These are phyloP conservation scores for Wiebesia pumilae DNA, from an alignment of 1,140 invertebrate species.

Conservation along the genomic window DNA sequence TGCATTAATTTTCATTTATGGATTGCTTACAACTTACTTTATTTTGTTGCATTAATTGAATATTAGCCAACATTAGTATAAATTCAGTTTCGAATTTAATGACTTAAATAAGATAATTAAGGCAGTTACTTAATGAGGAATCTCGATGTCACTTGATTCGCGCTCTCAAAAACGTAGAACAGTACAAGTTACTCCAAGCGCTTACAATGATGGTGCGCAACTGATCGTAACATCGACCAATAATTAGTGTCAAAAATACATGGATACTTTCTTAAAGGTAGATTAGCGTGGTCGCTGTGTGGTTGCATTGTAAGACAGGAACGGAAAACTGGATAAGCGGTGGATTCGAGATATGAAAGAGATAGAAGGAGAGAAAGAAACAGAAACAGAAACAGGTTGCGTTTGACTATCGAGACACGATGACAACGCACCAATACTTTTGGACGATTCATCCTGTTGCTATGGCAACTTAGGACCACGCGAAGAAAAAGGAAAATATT, in stretches of 20 bases:
- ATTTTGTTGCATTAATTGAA: neutral
- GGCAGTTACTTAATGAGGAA: neutral
- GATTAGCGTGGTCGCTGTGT: neutral
- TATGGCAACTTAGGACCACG: neutral
- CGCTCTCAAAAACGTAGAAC: neutral
- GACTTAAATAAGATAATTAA: neutral
- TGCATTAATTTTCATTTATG: no score
- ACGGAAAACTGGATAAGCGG: neutral
- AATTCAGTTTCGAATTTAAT: neutral
- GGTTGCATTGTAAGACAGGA: neutral
- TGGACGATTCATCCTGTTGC: neutral
- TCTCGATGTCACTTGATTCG: no score
- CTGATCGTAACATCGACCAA: neutral
- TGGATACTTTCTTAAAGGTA: neutral
- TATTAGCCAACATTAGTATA: neutral
- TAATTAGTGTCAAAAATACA: neutral
- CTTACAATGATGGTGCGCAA: neutral
- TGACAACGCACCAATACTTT: neutral
- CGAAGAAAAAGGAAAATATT: slow-evolving; percentile 1
- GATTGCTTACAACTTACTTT: no score
- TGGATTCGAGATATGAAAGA: neutral
- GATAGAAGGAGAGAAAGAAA: neutral
- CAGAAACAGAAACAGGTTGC: neutral
- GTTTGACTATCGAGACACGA: neutral
- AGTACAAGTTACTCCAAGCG: neutral